Base-by-base conservation (phyloP, 2,888 invertebrate species). In the Sturmia bella region DNA sequence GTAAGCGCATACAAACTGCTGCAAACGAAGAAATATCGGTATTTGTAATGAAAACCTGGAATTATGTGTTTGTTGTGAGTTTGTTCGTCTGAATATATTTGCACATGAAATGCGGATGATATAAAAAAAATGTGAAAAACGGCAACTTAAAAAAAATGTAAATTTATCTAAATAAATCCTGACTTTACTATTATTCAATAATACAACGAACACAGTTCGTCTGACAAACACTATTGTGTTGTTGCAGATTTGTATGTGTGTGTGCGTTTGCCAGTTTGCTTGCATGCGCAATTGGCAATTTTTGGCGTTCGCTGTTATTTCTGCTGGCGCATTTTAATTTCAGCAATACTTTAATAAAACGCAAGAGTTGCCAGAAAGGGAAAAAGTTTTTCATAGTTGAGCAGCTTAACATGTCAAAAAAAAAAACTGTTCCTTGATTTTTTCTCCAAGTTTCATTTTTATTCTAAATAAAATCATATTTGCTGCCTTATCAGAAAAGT, bases 31-130 rank as follows among this genome's bases (percentile, higher is more conserved):
- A 27, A 59, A 48, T 27, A 3, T n/a, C 7, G 27, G 37, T 54
- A 41, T 13, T 59, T 59, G 59, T 66, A 66, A 21, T 57, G 39
- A 64, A 74, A 69, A 70, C 59, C 63, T 63, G 13, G 32, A 52
- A 3, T 32, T 32, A 32, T 32, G n/a, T 32, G 9, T 39, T 6
- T 56, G 37, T n/a, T 15, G 45, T 15, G 32, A 52, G 15, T 32
- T 32, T 32, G 7, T 64, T 27, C 48, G 1, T 19, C 17, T 37
- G 17, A 17, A 9, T 43, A 15, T 64, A 39, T 77, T 69, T 81
- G 74, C 82, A 74, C 69, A 78, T 82, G 66, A 70, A 78, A 59
- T 78, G 73, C 74, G 54, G 69, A 78, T 32, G 45, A 19, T 59
- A 45, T 27, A 32, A 41, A 50, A 19, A 68, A 39, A 12, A 9